Base-by-base conservation (phyloP, 2,113 vertebrate genomes). In the Ibidorhyncha struthersii region DNA sequence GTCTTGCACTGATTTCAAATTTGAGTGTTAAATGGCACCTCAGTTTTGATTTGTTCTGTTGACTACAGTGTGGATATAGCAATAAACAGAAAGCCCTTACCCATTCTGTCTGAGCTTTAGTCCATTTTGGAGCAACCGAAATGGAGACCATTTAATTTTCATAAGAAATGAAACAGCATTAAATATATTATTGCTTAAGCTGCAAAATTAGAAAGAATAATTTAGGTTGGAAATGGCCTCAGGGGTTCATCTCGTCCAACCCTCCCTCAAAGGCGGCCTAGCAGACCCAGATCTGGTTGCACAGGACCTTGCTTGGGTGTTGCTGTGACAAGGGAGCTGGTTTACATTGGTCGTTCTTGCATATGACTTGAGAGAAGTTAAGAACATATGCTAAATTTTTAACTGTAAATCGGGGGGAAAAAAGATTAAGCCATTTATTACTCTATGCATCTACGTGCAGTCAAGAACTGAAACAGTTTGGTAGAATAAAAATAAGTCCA, bases 301-400 rank as follows among this genome's bases (percentile, higher is more conserved):
- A 3, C 30, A 40, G 45, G 47, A 13, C 23, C 63, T 65, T 79
- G 7, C 17, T n/a, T 43, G 47, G 23, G 14, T 56, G 27, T 45
- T 74, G 13, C n/a, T 43, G 30, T 5, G 13, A 8, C 23, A 40
- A 27, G 18, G 26, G 13, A 40, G 34, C 34, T 83, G 29, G 21
- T 80, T 53, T 74, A 10, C 5, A 10, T 32, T 29, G 36, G 65
- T 66, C 26, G 18, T 81, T 89, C 52, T 86, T 14, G 0, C 6
- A 0, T 15, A 23, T 0, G 6, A 58, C 5, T 22, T 23, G 32
- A 70, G 10, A 86, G 62, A 29, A 32, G 2, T n/a, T 22, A 67
- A 88, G 15, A 67, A 32, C 12, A 47, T 13, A 2, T 29, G 26
- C 7, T 50, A 16, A 21, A 12, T 66, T 67, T 79, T 77, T 53